Conservation (phyloP, 2,113 vertebrate species). For the Brienomyrus longianalis region DNA sequence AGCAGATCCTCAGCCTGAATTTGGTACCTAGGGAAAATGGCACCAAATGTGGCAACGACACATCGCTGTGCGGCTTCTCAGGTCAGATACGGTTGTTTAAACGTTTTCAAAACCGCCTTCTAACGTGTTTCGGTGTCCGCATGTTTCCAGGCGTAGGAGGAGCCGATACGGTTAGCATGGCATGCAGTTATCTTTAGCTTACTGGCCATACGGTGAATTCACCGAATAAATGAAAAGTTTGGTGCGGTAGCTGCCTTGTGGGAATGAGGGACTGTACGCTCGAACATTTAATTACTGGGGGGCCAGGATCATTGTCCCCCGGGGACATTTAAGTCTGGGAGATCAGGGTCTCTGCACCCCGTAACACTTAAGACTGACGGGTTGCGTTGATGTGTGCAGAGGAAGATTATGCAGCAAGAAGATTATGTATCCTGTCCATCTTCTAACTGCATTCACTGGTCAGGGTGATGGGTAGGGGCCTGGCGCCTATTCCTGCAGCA, state of each 20-base stretch:
- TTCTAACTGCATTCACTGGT: background rate
- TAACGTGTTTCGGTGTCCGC: background rate
- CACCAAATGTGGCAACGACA: constrained; percentile 52
- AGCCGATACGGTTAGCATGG: background rate
- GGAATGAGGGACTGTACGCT: background rate
- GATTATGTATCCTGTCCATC: background rate
- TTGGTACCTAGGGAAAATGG: constrained; percentile 60
- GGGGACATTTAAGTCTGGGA: background rate
- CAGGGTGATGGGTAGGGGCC: background rate
- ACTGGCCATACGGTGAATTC: background rate
- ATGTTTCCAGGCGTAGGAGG: background rate
- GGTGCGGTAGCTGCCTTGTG: background rate
- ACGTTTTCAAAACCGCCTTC: background rate
- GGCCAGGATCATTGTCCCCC: background rate
- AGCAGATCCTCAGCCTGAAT: constrained; percentile 61
- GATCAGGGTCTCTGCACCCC: background rate
- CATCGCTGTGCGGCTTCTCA: constrained; percentile 60
- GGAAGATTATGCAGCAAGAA: background rate
- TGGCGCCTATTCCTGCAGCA: background rate
- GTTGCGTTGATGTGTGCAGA: background rate
- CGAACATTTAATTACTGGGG: background rate
- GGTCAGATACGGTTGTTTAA: constrained; percentile 35
- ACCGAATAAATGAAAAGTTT: background rate
- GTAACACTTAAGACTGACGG: background rate
- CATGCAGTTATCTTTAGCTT: background rate